Percentiles rank a stretch among this genome's conserved stretches.
Conservation (phyloP, 2,113 vertebrate species). For the Scalopus aquaticus region DNA sequence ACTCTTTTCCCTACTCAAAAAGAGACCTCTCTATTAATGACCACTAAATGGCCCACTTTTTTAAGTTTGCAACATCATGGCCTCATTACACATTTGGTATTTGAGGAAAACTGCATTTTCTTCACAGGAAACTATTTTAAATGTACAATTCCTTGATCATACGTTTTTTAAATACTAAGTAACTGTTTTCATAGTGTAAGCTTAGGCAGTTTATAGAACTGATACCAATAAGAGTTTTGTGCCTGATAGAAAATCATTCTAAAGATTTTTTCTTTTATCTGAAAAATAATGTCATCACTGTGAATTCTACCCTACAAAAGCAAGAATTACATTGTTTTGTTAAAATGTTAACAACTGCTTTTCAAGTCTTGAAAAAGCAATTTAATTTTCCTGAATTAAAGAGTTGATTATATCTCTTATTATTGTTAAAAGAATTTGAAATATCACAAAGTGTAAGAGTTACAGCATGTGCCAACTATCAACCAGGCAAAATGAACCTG, state of each 20-base stretch:
- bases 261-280: conserved; percentile 73
- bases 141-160: neutral
- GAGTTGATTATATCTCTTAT: conserved; percentile 86
- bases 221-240: conserved; percentile 34
- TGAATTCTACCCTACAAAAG: conserved; percentile 72
- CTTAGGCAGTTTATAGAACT: neutral
- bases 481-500: conserved; percentile 86
- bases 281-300: conserved; percentile 74
- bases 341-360: conserved; percentile 84
- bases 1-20: neutral
- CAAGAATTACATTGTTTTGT: conserved; percentile 78
- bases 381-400: conserved; percentile 86
- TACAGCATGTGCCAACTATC: conserved; percentile 86
- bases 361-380: conserved; percentile 85
- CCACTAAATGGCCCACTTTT: conserved; percentile 33
- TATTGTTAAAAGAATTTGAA: conserved; percentile 85
- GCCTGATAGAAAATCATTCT: conserved; percentile 64
- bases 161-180: conserved; percentile 41
- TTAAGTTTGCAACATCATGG: conserved; percentile 20
- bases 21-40: conserved; percentile 8
- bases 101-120: conserved; percentile 51
- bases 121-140: conserved; percentile 37
- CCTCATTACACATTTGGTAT: conserved; percentile 24
- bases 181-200: conserved; percentile 45
- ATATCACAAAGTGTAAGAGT: conserved; percentile 85